Evolutionary conservation across 53 echinoderm and acorn worm species (phyloP).

Genomic region (Paelopatides confundens): DNA sequence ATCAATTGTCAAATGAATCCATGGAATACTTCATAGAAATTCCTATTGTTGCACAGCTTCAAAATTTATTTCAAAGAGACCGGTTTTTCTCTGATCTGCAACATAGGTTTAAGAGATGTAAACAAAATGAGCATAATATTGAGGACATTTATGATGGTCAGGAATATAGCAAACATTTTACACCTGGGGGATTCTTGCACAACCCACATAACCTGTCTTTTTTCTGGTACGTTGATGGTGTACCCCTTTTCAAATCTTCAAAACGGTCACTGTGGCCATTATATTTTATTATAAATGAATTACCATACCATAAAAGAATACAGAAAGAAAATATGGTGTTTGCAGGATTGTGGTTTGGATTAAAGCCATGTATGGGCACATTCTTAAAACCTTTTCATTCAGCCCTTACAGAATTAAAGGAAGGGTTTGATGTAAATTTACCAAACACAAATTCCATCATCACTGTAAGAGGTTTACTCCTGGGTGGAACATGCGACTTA

Average conservation of each 20-base stretch:
- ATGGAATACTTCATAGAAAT: constrained; percentile 3
- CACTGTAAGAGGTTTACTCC: constrained; percentile 7
- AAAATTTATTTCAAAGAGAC: not conserved
- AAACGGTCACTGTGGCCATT: constrained; percentile 58
- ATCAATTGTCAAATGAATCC: no score
- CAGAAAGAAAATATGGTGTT: constrained; percentile 54
- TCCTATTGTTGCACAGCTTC: not conserved
- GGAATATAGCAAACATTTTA: not conserved
- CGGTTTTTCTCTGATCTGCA: not conserved
- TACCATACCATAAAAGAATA: constrained; percentile 33
- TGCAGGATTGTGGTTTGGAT: constrained; percentile 51
- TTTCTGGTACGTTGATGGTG: constrained; percentile 58
- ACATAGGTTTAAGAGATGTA: not conserved
- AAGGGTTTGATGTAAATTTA: constrained; percentile 17
- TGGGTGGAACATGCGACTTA: constrained; percentile 62
- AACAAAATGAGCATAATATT: not conserved
- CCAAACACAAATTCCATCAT: not conserved
- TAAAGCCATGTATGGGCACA: constrained; percentile 1
- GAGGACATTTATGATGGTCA: constrained; percentile 23
- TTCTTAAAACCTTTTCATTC: constrained; percentile 20
- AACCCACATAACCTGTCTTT: constrained; percentile 49
- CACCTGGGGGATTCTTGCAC: not conserved
- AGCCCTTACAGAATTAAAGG: not conserved
- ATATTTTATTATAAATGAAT: constrained; percentile 62
- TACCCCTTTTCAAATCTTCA: constrained; percentile 51